Base-by-base conservation (phyloP, 2,113 vertebrate genomes). In the Apus apus region DNA sequence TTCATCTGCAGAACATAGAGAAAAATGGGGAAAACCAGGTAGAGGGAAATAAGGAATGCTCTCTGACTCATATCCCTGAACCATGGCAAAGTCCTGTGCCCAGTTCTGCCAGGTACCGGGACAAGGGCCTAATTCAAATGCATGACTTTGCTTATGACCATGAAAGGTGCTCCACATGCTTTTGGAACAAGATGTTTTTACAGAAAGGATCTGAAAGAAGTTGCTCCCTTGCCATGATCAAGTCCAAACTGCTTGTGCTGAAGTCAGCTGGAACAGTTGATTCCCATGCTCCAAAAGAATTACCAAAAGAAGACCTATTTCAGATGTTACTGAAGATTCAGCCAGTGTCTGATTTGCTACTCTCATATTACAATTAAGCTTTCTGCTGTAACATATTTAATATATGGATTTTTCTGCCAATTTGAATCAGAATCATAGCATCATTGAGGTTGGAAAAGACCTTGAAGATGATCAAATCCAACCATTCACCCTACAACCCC, bases 111-210 rank as follows among this genome's bases (percentile, higher is more conserved):
- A 36, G n/a, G 20, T 32, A 27, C 11, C 15, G 23, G 30, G 64
- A 19, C 0, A 0, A 8, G 11, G 43, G 22, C 40, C 40, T 51
- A n/a, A 23, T 38, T 81, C 60, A 73, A 58, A n/a, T 12, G 48
- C 3, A 3, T 2, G 11, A 14, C 15, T 15, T 70, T 30, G 18
- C 48, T 54, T 32, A 46, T 0, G 0, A 6, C 22, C 0, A 0
- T 27, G 46, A 67, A 57, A 0, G 1, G 9, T 15, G 23, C 7
- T 53, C 18, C 21, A 13, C 15, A 1, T 17, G 25, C 32, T 36
- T 29, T 21, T 67, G n/a, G 32, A 77, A 26, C 4, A 51, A 76
- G 40, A 8, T 32, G 13, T 18, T 29, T 58, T 62, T 57, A 27
- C 32, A 70, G 18, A 40, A 40, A 0, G 1, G 13, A 46, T 38